Percentiles rank a stretch among this genome's conserved stretches.
phyloP scores from a whole-genome alignment of 2,113 vertebrate species.

The Rhadina sibilatrix region DNA sequence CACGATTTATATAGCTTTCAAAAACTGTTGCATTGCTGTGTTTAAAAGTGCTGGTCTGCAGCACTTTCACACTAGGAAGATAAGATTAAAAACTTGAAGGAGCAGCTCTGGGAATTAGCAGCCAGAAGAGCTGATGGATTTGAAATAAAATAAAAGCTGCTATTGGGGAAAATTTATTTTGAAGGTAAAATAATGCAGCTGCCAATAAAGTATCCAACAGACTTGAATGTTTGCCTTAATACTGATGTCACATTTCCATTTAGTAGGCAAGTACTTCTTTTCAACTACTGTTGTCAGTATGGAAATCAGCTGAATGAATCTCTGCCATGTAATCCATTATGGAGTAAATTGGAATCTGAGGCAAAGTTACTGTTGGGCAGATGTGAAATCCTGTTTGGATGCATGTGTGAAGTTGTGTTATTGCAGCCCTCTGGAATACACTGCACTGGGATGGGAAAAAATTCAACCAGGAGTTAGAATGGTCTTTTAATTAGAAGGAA shows the following conservation, averaged over 20 bases:
- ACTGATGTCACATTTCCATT: slow-evolving; percentile 30
- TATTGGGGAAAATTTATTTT: slow-evolving; percentile 46
- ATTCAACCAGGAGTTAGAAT: background rate
- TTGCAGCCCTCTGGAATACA: background rate
- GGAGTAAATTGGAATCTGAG: background rate
- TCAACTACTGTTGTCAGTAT: slow-evolving; percentile 4
- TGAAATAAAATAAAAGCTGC: slow-evolving; percentile 49
- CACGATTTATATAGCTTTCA: slow-evolving; percentile 49
- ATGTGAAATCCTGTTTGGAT: background rate
- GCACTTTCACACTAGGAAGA: slow-evolving; percentile 36
- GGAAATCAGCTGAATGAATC: slow-evolving; percentile 26
- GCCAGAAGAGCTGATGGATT: slow-evolving; percentile 43
- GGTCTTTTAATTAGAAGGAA: background rate
- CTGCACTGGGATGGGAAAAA: background rate
- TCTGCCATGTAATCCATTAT: background rate
- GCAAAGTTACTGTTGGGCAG: background rate
- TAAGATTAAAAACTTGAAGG: slow-evolving; percentile 56
- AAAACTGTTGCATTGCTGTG: slow-evolving; percentile 44
- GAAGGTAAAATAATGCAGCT: background rate
- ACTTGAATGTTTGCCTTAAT: slow-evolving; percentile 24
- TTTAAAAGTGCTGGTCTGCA: slow-evolving; percentile 53
- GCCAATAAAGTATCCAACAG: slow-evolving; percentile 14
- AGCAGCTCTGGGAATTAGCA: slow-evolving; percentile 53
- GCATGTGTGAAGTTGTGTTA: background rate
- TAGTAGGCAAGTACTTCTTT: background rate